phyloP scores from a whole-genome alignment of 2,888 invertebrate species.

The Idaea biselata region DNA sequence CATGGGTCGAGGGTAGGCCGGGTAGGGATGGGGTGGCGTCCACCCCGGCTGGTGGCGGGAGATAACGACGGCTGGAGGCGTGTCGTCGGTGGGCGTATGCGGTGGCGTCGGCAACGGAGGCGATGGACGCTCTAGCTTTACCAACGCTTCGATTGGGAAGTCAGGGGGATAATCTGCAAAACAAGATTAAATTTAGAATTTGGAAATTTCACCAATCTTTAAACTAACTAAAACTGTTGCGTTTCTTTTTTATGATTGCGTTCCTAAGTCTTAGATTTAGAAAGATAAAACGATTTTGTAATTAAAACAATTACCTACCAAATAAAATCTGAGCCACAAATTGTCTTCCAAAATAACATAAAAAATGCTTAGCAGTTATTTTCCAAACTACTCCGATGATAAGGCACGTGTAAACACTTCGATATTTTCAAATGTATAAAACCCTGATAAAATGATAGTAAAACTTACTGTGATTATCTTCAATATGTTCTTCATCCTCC shows the following conservation, averaged over 20 bases:
- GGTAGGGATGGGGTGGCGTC: conserved; percentile 61
- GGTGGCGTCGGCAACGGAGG: conserved; percentile 86
- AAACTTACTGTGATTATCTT: conserved; percentile 68
- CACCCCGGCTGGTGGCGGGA: conserved; percentile 65
- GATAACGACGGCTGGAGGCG: conserved; percentile 72
- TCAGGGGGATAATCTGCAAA: conserved; percentile 81
- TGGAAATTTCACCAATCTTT: background rate
- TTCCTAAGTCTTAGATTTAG: too few relatives aligned
- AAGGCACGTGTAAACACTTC: conserved; percentile 1
- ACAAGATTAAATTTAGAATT: conserved; percentile 20
- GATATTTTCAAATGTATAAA: background rate
- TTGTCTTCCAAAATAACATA: background rate
- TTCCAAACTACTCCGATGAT: too few relatives aligned
- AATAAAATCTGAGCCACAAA: background rate
- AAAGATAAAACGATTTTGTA: too few relatives aligned
- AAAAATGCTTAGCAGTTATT: background rate
- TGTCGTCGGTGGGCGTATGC: conserved; percentile 85
- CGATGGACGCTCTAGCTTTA: conserved; percentile 82
- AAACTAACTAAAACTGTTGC: too few relatives aligned
- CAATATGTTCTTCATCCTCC: conserved; percentile 70
- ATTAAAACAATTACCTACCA: background rate
- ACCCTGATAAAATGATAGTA: conserved; percentile 4
- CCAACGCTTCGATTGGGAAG: conserved; percentile 79
- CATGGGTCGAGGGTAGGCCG: conserved; percentile 64
- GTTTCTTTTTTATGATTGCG: too few relatives aligned